These are phyloP conservation scores for Onthophagus sagittarius DNA, from an alignment of 2,888 invertebrate species.

Conservation along the genomic window DNA sequence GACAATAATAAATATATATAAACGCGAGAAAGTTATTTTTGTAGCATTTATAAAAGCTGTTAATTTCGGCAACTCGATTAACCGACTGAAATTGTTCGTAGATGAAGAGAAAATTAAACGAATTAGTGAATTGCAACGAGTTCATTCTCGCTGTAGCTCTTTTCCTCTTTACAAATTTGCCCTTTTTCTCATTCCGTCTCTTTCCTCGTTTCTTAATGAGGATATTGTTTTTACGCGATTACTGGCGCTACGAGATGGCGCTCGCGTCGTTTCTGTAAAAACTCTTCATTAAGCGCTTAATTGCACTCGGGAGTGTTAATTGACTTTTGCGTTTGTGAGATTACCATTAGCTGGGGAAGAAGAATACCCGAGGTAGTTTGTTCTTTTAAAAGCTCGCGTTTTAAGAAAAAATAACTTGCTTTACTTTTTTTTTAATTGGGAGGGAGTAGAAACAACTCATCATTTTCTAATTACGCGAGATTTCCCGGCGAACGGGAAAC, in stretches of 20 bases:
- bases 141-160: conserved; percentile 1
- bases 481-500: neutral
- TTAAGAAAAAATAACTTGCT: neutral
- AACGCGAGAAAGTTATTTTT: neutral
- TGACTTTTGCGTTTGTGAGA: conserved; percentile 31
- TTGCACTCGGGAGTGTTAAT: conserved; percentile 36
- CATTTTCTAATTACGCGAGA: neutral
- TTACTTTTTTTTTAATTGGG: neutral
- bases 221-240: conserved; percentile 40
- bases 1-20: neutral
- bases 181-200: neutral
- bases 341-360: conserved; percentile 18
- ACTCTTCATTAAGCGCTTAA: conserved; percentile 36
- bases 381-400: neutral
- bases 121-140: conserved; percentile 21
- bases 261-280: conserved; percentile 26
- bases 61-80: conserved; percentile 10
- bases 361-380: neutral
- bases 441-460: neutral
- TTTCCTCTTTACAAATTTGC: too few species aligned
- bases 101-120: conserved; percentile 24
- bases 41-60: neutral
- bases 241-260: conserved; percentile 24
- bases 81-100: conserved; percentile 18
- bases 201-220: conserved; percentile 26